Percentiles rank a stretch among this genome's conserved stretches.
phyloP scores from a whole-genome alignment of 1,140 invertebrate genomes.

The Sesamia nonagrioides region DNA sequence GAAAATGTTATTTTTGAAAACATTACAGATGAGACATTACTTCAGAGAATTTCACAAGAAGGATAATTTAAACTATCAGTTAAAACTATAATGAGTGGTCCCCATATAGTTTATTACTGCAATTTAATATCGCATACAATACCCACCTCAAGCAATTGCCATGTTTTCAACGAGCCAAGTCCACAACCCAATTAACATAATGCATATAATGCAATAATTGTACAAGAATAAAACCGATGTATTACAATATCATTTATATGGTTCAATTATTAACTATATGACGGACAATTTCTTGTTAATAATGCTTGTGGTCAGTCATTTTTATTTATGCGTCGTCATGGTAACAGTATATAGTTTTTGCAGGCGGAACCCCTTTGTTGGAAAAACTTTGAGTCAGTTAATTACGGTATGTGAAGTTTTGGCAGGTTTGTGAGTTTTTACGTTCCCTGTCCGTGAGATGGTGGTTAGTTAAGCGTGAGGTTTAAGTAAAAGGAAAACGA shows the following conservation, averaged over 20 bases:
- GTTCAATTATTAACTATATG: conserved; percentile 48
- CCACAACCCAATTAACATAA: conserved; percentile 49
- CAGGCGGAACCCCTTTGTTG: conserved; percentile 59
- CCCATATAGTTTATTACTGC: neutral
- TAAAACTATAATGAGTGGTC: neutral
- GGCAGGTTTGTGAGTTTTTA: conserved; percentile 52
- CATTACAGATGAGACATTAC: too few species aligned
- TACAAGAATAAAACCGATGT: conserved; percentile 42
- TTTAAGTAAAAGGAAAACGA: conserved; percentile 45
- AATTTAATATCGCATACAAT: neutral
- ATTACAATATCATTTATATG: conserved; percentile 39
- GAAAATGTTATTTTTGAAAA: neutral
- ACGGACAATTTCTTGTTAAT: conserved; percentile 51
- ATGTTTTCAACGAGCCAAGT: neutral
- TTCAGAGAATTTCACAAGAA: too few species aligned
- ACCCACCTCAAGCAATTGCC: conserved; percentile 1
- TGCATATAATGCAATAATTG: too few species aligned
- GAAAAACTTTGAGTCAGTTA: conserved; percentile 69
- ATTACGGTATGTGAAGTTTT: conserved; percentile 65
- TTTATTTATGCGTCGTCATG: conserved; percentile 69
- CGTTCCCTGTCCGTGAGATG: conserved; percentile 4
- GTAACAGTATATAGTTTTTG: conserved; percentile 67
- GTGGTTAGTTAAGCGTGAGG: conserved; percentile 37
- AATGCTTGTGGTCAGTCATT: conserved; percentile 63
- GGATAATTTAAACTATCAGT: neutral